Evolutionary conservation across 30 jellyfish, hydroid and myxozoan species (phyloP).

Genomic region (Cassiopea xamachana): DNA sequence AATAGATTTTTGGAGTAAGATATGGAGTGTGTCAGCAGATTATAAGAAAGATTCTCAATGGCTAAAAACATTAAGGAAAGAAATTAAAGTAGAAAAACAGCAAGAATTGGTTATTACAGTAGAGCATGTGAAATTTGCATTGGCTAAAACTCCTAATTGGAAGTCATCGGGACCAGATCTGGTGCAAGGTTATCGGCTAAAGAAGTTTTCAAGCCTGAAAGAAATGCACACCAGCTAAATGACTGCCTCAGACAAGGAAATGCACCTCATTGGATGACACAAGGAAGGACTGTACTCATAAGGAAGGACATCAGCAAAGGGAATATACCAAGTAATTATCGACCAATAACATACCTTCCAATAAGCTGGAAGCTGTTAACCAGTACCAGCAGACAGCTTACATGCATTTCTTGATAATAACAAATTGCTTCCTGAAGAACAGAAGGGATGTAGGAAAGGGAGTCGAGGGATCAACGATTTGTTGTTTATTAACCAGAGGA

Average conservation of each 20-base stretch:
- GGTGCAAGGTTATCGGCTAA: conserved; percentile 28
- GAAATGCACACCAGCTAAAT: conserved; percentile 36
- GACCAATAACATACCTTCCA: conserved; percentile 42
- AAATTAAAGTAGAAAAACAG: neutral
- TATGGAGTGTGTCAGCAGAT: neutral
- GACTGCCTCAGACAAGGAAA: conserved; percentile 46
- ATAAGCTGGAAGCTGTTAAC: conserved; percentile 36
- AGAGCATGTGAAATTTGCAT: conserved; percentile 1
- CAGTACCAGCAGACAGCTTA: conserved; percentile 33
- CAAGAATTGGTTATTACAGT: neutral
- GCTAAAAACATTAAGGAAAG: neutral
- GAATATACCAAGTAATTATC: conserved; percentile 35
- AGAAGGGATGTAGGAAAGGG: conserved; percentile 55
- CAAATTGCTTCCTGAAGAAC: conserved; percentile 40
- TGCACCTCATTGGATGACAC: conserved; percentile 47
- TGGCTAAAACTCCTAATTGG: conserved; percentile 44
- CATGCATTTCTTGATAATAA: conserved; percentile 4
- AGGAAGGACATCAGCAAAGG: conserved; percentile 16
- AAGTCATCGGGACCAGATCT: conserved; percentile 38
- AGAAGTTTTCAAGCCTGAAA: conserved; percentile 19
- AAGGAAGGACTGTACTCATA: conserved; percentile 18
- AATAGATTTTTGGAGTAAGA: neutral
- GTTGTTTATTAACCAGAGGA: conserved; percentile 19
- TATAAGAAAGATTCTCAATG: neutral
- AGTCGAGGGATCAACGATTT: conserved; percentile 42